Evolutionary conservation across 2,113 vertebrate species (phyloP).

Genomic region (Fulmarus glacialis): DNA sequence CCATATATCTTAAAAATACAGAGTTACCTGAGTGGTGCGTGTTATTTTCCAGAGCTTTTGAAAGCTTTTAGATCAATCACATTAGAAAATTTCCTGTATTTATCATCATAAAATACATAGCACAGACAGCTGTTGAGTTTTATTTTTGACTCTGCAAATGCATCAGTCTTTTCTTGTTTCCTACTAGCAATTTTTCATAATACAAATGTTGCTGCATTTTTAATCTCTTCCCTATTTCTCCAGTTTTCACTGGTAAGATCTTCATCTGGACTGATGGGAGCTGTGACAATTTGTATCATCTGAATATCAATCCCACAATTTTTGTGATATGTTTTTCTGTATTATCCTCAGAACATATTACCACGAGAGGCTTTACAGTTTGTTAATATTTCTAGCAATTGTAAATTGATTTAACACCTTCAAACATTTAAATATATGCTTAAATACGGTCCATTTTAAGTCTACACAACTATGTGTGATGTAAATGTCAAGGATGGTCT

Average conservation of each 20-base stretch:
- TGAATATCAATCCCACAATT: not conserved
- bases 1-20: not conserved
- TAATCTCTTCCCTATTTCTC: not conserved
- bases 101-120: not conserved
- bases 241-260: not conserved
- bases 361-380: not conserved
- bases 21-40: not conserved
- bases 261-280: not conserved
- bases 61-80: not conserved
- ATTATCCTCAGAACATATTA: not conserved
- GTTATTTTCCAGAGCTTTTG: not conserved
- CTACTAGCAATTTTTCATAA: not conserved
- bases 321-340: not conserved
- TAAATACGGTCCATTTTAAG: not conserved
- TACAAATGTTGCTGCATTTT: not conserved
- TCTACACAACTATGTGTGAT: accelerated
- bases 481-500: not conserved
- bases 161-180: not conserved
- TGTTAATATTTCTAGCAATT: not conserved
- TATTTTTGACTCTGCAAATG: not conserved
- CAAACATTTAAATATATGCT: not conserved
- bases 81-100: not conserved
- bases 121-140: not conserved
- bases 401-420: not conserved
- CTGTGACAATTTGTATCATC: not conserved